Percentiles rank a stretch among this genome's conserved stretches.
Evolutionary conservation across 2,797 vertebrate species (phyloP).

Genomic region (Rhincodon typus): DNA sequence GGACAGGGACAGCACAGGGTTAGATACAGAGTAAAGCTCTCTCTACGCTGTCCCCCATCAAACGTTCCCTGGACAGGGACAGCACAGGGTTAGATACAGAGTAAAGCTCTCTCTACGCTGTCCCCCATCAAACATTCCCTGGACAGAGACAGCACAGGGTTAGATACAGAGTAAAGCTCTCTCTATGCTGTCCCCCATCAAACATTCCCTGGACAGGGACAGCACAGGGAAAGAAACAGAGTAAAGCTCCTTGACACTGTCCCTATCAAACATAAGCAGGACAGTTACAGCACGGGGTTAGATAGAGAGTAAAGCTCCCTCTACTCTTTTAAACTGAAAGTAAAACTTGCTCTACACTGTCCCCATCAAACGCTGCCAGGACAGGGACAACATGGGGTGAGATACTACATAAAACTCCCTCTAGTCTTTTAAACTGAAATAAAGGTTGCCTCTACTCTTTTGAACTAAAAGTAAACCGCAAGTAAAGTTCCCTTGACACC

Average conservation of each 20-base stretch:
- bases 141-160: neutral
- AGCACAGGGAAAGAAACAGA: neutral
- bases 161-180: neutral
- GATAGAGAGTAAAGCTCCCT: neutral
- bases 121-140: neutral
- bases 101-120: neutral
- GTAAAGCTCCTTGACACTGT: neutral
- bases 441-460: too few species aligned
- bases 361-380: too few species aligned
- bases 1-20: neutral
- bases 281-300: neutral
- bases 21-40: neutral
- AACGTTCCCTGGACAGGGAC: too few species aligned
- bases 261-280: too few species aligned
- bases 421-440: too few species aligned
- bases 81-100: neutral
- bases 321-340: neutral
- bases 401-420: too few species aligned
- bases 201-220: constrained; percentile 5
- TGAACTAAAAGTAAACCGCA: too few species aligned
- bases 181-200: neutral
- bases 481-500: neutral
- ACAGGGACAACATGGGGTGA: too few species aligned
- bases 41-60: too few species aligned
- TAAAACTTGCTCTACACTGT: too few species aligned